Conservation (phyloP, 2,888 invertebrate genomes). For the Chloromyia formosa region DNA sequence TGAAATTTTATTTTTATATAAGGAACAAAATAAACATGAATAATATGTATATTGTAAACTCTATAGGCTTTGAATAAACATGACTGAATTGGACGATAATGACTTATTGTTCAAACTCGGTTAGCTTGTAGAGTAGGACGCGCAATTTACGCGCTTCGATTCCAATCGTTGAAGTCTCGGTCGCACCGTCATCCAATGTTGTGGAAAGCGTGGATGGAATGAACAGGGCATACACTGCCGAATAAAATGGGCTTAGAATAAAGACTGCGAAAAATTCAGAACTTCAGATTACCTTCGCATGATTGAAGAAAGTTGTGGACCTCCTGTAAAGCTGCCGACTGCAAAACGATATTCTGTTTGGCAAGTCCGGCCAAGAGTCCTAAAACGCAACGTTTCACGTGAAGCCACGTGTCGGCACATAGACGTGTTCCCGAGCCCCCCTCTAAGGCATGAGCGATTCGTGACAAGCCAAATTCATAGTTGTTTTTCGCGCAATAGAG, state of each 20-base stretch:
- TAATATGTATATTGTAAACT: no score
- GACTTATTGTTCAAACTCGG: constrained; percentile 59
- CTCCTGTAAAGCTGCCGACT: constrained; percentile 83
- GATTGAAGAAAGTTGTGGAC: constrained; percentile 85
- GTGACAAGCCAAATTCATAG: constrained; percentile 97
- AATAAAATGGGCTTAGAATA: constrained; percentile 29
- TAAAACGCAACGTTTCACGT: constrained; percentile 94
- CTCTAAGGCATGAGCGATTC: constrained; percentile 92
- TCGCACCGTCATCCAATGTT: constrained; percentile 58
- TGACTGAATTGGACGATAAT: background rate
- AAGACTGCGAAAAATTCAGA: background rate
- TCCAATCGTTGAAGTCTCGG: constrained; percentile 61
- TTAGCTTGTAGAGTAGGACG: constrained; percentile 59
- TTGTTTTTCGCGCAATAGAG: constrained; percentile 98
- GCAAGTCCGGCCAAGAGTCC: constrained; percentile 85
- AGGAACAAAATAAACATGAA: no score
- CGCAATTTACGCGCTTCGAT: constrained; percentile 62
- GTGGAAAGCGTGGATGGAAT: constrained; percentile 60
- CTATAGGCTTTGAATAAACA: no score
- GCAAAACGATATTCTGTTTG: constrained; percentile 83
- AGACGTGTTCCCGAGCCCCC: constrained; percentile 71
- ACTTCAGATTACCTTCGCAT: constrained; percentile 73
- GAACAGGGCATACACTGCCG: constrained; percentile 59
- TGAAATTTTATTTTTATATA: constrained; percentile 16
- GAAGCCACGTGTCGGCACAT: constrained; percentile 98